Percentiles rank a stretch among this genome's conserved stretches.
These are phyloP conservation scores for Amblyopsis hoosieri DNA, from an alignment of 2,797 vertebrate species.

Conservation along the genomic window DNA sequence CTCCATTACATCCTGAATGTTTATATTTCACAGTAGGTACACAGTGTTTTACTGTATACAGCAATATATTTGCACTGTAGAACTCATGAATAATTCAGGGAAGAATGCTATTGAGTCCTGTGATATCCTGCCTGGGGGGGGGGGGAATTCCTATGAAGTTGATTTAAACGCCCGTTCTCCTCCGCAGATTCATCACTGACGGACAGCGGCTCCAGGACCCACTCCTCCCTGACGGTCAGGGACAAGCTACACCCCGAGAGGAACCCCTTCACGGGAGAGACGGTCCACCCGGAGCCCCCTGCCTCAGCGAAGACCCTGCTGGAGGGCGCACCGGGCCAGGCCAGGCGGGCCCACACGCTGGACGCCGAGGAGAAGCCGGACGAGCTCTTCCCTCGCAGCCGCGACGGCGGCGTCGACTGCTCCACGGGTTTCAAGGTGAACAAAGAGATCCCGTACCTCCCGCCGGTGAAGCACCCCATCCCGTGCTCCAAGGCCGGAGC, in stretches of 20 bases:
- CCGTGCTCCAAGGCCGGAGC: conserved; percentile 79
- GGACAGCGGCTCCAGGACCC: conserved; percentile 90
- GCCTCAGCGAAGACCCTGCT: conserved; percentile 89
- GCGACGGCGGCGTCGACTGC: conserved; percentile 78
- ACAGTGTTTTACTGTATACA: background rate
- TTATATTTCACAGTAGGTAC: conserved; percentile 16
- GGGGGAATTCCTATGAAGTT: background rate
- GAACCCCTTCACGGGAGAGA: conserved; percentile 89
- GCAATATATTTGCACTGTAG: background rate
- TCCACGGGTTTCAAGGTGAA: conserved; percentile 85
- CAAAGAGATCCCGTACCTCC: conserved; percentile 89
- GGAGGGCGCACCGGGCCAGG: conserved; percentile 91
- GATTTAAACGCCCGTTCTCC: conserved; percentile 11
- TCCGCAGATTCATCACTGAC: conserved; percentile 91
- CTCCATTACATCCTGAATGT: no score
- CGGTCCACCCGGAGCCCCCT: conserved; percentile 85
- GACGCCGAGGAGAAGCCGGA: conserved; percentile 87
- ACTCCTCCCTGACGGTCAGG: conserved; percentile 88
- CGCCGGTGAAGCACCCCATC: conserved; percentile 85
- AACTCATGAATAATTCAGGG: background rate
- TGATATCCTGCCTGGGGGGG: background rate
- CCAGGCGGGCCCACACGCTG: conserved; percentile 83
- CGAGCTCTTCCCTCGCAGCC: conserved; percentile 85
- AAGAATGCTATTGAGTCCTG: no score
- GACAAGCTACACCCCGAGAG: conserved; percentile 90